Evolutionary conservation across 2,113 vertebrate genomes (phyloP), one percentile per base, ranked within the genome.

Genomic region (Lathamus discolor): DNA sequence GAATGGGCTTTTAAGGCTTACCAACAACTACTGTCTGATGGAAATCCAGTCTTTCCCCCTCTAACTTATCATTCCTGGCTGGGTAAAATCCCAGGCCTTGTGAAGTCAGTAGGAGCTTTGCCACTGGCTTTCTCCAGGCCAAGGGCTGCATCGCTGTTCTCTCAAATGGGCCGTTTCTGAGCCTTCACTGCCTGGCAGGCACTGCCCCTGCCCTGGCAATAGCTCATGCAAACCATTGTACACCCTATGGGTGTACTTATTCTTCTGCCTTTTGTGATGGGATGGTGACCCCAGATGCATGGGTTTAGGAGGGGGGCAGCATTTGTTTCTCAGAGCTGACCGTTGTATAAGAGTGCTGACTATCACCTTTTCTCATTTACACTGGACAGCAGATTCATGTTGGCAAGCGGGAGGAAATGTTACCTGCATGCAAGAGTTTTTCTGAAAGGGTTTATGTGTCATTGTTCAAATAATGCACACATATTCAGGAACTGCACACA

Each of bases 1-100:
- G 51, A 67, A 72, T 33, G 52, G 63, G 33, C 49, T 95, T 94
- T 93, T 91, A 92, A 95, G 69, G 92, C 64, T 91, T 88, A 69
- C 31, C 43, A 63, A 86, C 78, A 94, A 87, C 46, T 92, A 90
- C 68, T 76, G 72, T 59, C 93, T 90, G 66, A 74, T 70, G 59
- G 92, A 87, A 96, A 93, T 59, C 35, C n/a, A 46, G 0, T 74
- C 72, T 94, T 91, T 73, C 13, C 73, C 28, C 43, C 72, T 52
- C 23, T 68, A 78, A 83, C 10, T 54, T 80, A 54, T 35, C 43
- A 11, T 76, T 76, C 54, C 63, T 41, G 43, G 31, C 63, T 46
- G 74, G 10, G 23, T 89, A 52, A 96, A 91, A 85, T 46, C 77
- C 67, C 46, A 17, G 73, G 33, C 28, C 67, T 52, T 49, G 48